These are phyloP conservation scores for Plutomurus gul DNA, from an alignment of 1,140 invertebrate species.

Conservation along the genomic window DNA sequence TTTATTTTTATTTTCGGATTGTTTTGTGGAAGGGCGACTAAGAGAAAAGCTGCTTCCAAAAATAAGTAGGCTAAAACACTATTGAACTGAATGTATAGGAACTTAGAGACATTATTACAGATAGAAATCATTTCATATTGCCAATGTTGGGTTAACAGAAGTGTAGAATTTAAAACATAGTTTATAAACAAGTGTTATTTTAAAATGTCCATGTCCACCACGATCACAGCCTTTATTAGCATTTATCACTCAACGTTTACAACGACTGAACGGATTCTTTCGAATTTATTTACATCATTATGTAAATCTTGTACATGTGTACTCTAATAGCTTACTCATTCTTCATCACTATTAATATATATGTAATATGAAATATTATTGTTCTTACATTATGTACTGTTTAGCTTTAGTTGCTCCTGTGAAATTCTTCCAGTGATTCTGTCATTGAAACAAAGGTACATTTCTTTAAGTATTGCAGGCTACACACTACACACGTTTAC, in stretches of 20 bases:
- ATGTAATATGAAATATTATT: too few species aligned
- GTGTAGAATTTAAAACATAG: too few species aligned
- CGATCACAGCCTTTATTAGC: too few species aligned
- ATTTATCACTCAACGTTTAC: not conserved
- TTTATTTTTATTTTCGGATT: constrained; percentile 79
- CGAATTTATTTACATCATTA: not conserved
- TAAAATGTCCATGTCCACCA: too few species aligned
- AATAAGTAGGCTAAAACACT: constrained; percentile 67
- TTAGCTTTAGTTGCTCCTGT: not conserved
- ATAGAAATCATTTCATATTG: not conserved
- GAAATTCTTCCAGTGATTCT: not conserved
- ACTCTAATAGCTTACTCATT: not conserved
- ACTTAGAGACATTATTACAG: not conserved
- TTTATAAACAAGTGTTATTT: too few species aligned
- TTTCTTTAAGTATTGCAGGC: too few species aligned
- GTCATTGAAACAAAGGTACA: not conserved
- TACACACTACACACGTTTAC: not conserved
- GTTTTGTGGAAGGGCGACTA: constrained; percentile 77
- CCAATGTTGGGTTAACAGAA: not conserved
- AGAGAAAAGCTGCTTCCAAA: constrained; percentile 70
- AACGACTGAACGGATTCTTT: constrained; percentile 14
- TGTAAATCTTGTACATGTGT: not conserved
- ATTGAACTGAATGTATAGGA: too few species aligned
- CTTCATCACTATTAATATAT: too few species aligned
- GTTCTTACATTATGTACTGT: not conserved